phyloP scores from a whole-genome alignment of 2,797 vertebrate genomes.

The Cuculus canorus region DNA sequence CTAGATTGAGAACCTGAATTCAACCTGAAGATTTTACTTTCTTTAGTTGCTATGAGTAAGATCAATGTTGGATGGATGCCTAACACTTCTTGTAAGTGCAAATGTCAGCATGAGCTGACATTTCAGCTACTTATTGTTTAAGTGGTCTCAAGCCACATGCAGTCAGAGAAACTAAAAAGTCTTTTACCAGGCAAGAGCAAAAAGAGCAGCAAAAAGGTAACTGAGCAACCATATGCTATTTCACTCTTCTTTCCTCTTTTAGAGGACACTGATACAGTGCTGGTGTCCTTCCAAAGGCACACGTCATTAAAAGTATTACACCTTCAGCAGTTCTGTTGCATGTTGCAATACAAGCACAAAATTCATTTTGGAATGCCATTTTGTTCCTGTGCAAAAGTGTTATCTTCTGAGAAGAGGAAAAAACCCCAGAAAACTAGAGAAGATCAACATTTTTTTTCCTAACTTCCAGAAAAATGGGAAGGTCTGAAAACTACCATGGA shows the following conservation, averaged over 20 bases:
- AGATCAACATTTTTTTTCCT: neutral
- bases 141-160: neutral
- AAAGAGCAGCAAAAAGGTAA: neutral
- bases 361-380: neutral
- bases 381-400: neutral
- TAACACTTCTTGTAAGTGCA: neutral
- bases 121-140: neutral
- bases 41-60: neutral
- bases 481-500: neutral
- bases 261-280: neutral
- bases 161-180: neutral
- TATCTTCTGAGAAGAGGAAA: neutral
- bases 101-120: neutral
- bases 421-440: neutral
- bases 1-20: neutral
- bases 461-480: neutral
- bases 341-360: neutral
- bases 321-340: neutral
- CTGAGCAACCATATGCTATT: neutral
- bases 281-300: conserved; percentile 14
- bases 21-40: neutral
- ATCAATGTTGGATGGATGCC: neutral
- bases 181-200: neutral
- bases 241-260: neutral
- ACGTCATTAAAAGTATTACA: neutral